Evolutionary conservation across 2,113 vertebrate species (phyloP).

Genomic region (Trematomus loennbergii): DNA sequence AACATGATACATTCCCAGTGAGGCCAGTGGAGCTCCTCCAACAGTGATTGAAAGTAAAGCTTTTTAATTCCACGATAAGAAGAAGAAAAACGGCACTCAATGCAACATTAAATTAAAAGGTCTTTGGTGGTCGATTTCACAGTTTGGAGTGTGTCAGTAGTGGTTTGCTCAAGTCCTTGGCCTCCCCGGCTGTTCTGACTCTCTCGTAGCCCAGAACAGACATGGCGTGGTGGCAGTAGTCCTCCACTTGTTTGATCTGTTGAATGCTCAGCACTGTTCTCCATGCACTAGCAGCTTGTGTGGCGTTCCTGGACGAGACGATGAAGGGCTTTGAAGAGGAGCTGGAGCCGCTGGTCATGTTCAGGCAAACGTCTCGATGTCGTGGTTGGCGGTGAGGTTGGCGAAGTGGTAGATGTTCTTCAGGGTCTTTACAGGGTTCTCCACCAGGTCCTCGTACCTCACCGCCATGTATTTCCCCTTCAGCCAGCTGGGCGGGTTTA

Average conservation of each 20-base stretch:
- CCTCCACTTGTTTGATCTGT: constrained; percentile 98
- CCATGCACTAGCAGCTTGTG: constrained; percentile 96
- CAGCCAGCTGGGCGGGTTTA: constrained; percentile 93
- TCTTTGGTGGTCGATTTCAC: constrained; percentile 84
- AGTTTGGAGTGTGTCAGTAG: constrained; percentile 92
- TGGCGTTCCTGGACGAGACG: constrained; percentile 95
- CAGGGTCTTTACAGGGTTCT: constrained; percentile 92
- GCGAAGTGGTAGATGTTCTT: constrained; percentile 92
- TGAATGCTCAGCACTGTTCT: constrained; percentile 94
- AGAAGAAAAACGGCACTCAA: constrained; percentile 72
- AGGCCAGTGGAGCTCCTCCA: constrained; percentile 64
- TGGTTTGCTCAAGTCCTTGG: constrained; percentile 95
- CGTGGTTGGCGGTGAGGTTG: constrained; percentile 91
- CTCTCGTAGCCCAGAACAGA: constrained; percentile 93
- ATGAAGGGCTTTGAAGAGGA: constrained; percentile 97
- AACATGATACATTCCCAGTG: constrained; percentile 81
- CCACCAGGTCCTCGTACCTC: constrained; percentile 97
- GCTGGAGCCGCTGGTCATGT: constrained; percentile 96
- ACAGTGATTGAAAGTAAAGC: constrained; percentile 77
- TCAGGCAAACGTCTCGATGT: constrained; percentile 96
- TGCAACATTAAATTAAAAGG: constrained; percentile 73
- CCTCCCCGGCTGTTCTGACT: constrained; percentile 90
- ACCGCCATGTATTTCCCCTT: constrained; percentile 95
- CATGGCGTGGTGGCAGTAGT: constrained; percentile 97
- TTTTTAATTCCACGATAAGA: constrained; percentile 77